These are phyloP conservation scores for Oreochromis tanganicae DNA, from an alignment of 2,113 vertebrate genomes.

Conservation along the genomic window DNA sequence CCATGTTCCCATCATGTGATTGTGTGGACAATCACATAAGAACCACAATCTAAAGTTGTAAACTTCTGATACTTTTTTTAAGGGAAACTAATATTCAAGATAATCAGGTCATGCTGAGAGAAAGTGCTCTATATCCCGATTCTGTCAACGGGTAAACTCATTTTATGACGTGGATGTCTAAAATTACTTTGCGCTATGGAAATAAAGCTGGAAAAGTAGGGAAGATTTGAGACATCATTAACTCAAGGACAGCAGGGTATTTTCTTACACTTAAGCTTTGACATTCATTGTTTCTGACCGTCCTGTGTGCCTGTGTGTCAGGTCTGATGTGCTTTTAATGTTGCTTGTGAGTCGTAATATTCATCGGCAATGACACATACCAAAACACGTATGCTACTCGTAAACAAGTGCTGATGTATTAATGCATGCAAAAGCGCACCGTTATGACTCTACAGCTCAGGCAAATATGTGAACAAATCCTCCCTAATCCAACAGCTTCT, in stretches of 20 bases:
- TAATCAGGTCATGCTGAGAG: constrained; percentile 18
- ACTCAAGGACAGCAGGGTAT: background rate
- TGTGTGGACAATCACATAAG: background rate
- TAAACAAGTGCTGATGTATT: background rate
- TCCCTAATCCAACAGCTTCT: background rate
- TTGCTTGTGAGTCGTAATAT: background rate
- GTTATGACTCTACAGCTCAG: background rate
- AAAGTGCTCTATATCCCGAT: background rate
- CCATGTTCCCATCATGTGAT: background rate
- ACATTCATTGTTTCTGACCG: constrained; percentile 1
- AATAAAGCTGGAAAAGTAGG: constrained; percentile 26
- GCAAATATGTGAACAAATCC: background rate
- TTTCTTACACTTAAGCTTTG: constrained; percentile 9
- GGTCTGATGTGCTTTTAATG: constrained; percentile 13
- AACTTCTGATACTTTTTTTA: background rate
- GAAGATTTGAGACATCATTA: background rate
- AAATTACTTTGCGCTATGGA: background rate
- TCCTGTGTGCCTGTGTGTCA: constrained; percentile 9
- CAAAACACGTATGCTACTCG: background rate
- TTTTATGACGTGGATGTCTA: background rate
- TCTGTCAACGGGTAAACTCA: constrained; percentile 24
- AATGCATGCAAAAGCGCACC: background rate
- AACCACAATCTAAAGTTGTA: background rate
- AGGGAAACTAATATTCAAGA: constrained; percentile 3
- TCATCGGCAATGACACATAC: background rate